Conservation (phyloP, 2,113 vertebrate species). For the Clarias magur region DNA sequence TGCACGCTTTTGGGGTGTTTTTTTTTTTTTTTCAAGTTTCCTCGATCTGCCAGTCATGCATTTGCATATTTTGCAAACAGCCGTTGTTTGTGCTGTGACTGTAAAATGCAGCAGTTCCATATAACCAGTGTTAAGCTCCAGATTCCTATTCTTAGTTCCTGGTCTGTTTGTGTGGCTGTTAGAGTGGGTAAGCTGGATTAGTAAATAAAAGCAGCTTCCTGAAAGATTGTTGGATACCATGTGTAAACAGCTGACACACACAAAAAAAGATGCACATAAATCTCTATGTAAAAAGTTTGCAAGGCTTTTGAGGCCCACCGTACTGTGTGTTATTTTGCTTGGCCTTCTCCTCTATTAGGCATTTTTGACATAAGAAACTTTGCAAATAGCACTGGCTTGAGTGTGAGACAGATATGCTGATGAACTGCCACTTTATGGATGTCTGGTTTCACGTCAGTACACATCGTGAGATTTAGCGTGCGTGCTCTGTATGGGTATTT, state of each 20-base stretch:
- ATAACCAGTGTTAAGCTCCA: not conserved
- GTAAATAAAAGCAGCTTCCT: not conserved
- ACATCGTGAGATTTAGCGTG: too few relatives aligned
- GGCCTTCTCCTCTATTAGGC: too few relatives aligned
- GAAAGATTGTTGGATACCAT: not conserved
- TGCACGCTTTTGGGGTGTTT: too few relatives aligned
- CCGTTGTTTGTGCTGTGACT: not conserved
- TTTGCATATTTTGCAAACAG: not conserved
- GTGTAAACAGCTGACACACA: not conserved
- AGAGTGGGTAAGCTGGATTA: not conserved
- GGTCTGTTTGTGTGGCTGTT: not conserved
- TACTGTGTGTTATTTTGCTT: too few relatives aligned
- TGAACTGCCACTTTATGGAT: too few relatives aligned
- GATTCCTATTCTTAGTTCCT: not conserved
- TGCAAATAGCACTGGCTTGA: not conserved
- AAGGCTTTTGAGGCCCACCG: too few relatives aligned
- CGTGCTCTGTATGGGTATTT: too few relatives aligned
- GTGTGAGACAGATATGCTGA: too few relatives aligned
- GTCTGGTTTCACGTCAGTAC: too few relatives aligned
- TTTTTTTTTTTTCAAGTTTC: not conserved
- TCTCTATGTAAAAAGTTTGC: not conserved
- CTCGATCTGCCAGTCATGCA: not conserved
- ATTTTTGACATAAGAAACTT: too few relatives aligned
- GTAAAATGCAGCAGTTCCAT: not conserved
- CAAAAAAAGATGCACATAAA: too few relatives aligned